These are phyloP conservation scores for Hydrotaea cyrtoneurina DNA, from an alignment of 2,888 invertebrate genomes.

Conservation along the genomic window DNA sequence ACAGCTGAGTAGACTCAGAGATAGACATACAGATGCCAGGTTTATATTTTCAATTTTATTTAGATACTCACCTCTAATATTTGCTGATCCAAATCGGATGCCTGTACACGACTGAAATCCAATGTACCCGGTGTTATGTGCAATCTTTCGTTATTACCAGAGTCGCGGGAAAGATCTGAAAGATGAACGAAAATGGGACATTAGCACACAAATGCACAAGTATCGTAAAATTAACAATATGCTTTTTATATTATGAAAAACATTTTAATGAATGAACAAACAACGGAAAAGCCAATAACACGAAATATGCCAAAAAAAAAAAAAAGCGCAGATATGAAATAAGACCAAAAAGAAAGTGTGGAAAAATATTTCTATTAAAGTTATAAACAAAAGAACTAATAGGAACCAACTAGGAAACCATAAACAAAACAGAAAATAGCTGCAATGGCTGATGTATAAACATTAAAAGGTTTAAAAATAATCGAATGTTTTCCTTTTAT, in stretches of 20 bases:
- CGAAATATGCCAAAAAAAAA: background rate
- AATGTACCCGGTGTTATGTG: conserved; percentile 77
- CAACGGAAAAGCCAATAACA: background rate
- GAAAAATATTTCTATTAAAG: background rate
- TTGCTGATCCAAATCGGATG: conserved; percentile 80
- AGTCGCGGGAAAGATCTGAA: conserved; percentile 81
- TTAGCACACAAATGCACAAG: conserved; percentile 1
- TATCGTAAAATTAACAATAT: conserved; percentile 12
- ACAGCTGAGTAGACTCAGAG: background rate
- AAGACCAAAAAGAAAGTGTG: background rate
- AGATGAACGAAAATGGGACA: conserved; percentile 37
- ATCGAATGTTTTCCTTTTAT: background rate
- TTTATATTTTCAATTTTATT: too few species aligned
- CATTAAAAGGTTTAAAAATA: conserved; percentile 32
- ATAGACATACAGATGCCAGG: background rate
- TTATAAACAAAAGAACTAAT: background rate
- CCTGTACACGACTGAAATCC: conserved; percentile 77
- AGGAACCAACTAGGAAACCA: too few species aligned
- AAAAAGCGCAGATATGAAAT: background rate
- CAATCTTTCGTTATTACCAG: conserved; percentile 79
- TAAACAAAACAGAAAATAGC: background rate
- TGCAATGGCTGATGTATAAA: background rate
- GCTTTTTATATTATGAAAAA: background rate
- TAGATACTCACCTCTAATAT: conserved; percentile 79
- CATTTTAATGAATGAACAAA: background rate